Evolutionary conservation across 2,888 invertebrate species (phyloP).

Genomic region (Elmis aenea): DNA sequence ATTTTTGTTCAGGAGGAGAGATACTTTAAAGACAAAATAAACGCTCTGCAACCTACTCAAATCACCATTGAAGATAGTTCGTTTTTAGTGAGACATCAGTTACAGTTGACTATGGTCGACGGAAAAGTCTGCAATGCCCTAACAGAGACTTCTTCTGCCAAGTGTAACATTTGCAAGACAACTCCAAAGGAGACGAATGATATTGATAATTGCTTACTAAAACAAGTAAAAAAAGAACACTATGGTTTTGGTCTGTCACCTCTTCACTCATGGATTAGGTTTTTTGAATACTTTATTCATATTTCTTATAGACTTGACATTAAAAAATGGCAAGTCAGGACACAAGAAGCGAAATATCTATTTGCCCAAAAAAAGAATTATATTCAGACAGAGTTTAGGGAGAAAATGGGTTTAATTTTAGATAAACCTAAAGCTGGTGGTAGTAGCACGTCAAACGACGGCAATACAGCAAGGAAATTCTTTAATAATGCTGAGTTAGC

Average conservation of each 20-base stretch:
- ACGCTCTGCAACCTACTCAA: background rate
- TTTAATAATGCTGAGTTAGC: constrained; percentile 21
- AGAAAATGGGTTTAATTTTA: too few species aligned
- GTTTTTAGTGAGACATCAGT: background rate
- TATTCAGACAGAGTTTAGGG: background rate
- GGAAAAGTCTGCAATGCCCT: background rate
- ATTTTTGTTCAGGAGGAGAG: too few species aligned
- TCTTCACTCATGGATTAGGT: background rate
- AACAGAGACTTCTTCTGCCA: background rate
- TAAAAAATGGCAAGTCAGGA: constrained; percentile 2
- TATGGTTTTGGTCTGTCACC: background rate
- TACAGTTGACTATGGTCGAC: background rate
- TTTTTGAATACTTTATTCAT: constrained; percentile 1
- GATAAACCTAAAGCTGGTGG: constrained; percentile 27
- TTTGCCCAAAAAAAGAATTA: background rate
- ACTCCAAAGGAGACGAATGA: constrained; percentile 2
- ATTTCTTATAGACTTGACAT: background rate
- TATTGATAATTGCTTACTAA: background rate
- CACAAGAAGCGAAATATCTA: background rate
- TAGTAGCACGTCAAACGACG: constrained; percentile 27
- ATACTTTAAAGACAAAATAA: background rate
- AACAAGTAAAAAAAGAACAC: background rate
- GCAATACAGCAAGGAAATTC: constrained; percentile 26
- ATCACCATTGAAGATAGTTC: background rate
- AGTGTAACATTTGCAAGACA: background rate